Percentiles rank a stretch among this genome's conserved stretches.
Conservation (phyloP, 2,113 vertebrate species). For the Hypomesus transpacificus region DNA sequence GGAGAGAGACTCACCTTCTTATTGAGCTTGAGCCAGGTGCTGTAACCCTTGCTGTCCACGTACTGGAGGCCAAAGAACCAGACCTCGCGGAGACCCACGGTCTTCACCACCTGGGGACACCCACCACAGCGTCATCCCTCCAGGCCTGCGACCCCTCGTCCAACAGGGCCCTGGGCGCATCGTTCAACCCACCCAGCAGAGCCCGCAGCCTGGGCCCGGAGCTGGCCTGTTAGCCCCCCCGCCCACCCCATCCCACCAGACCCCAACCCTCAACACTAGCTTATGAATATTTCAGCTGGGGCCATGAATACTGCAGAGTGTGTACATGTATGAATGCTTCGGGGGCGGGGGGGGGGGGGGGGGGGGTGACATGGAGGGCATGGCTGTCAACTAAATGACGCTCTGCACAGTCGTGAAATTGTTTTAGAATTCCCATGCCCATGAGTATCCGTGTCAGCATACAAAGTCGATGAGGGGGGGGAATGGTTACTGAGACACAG, state of each 20-base stretch:
- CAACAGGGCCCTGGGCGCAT: neutral
- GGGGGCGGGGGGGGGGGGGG: neutral
- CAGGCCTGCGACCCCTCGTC: neutral
- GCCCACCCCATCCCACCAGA: neutral
- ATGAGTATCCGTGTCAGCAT: no score
- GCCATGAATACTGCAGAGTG: conserved; percentile 30
- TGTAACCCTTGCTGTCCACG: conserved; percentile 95
- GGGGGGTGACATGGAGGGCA: neutral
- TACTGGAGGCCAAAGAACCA: conserved; percentile 99
- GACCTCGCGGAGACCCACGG: conserved; percentile 93
- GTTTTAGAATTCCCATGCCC: no score
- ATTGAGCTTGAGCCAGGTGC: conserved; percentile 96
- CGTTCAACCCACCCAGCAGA: neutral
- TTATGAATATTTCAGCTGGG: conserved; percentile 29
- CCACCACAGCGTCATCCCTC: no score
- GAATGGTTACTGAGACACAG: no score
- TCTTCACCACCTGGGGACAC: conserved; percentile 88
- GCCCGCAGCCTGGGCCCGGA: neutral
- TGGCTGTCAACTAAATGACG: neutral
- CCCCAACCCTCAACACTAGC: neutral
- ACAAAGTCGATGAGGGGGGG: no score
- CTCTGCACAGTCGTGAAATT: no score
- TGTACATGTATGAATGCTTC: conserved; percentile 13
- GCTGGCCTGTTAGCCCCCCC: neutral
- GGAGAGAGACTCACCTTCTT: conserved; percentile 82